Conservation (phyloP, 2,113 vertebrate genomes). For the Athene noctua region DNA sequence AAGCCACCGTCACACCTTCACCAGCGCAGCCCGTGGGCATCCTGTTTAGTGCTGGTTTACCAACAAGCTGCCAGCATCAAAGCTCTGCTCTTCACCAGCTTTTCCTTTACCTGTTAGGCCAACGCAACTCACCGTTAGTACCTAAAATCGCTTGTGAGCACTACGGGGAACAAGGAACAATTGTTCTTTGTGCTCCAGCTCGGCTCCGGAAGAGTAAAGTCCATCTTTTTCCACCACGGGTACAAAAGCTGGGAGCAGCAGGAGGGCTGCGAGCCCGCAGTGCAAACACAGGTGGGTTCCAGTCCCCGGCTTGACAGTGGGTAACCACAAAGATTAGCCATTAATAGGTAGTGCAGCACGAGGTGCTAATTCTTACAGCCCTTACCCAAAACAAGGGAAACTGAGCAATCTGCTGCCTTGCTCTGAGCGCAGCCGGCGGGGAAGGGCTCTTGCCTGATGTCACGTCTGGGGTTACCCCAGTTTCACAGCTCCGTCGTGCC, state of each 20-base stretch:
- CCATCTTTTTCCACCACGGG: background rate
- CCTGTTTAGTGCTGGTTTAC: rapidly evolving
- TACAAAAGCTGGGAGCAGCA: background rate
- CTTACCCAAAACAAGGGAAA: background rate
- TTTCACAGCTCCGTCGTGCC: background rate
- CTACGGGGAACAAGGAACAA: background rate
- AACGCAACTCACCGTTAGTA: rapidly evolving
- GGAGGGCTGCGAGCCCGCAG: background rate
- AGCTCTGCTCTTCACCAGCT: background rate
- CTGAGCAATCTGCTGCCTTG: rapidly evolving
- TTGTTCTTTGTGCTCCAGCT: background rate
- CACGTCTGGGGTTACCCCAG: background rate
- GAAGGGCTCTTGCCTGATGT: background rate
- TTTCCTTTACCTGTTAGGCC: background rate
- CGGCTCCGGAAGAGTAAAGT: background rate
- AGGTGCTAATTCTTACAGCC: background rate
- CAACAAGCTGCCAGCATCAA: rapidly evolving
- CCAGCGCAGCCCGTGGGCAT: background rate
- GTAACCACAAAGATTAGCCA: background rate
- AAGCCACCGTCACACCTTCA: background rate
- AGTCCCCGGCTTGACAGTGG: background rate
- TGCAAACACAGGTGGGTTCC: slow-evolving; percentile 16
- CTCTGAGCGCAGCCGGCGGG: rapidly evolving
- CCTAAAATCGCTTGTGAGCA: rapidly evolving
- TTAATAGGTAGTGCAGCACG: background rate